Evolutionary conservation across 2,113 vertebrate species (phyloP).

Genomic region (Gila orcuttii): DNA sequence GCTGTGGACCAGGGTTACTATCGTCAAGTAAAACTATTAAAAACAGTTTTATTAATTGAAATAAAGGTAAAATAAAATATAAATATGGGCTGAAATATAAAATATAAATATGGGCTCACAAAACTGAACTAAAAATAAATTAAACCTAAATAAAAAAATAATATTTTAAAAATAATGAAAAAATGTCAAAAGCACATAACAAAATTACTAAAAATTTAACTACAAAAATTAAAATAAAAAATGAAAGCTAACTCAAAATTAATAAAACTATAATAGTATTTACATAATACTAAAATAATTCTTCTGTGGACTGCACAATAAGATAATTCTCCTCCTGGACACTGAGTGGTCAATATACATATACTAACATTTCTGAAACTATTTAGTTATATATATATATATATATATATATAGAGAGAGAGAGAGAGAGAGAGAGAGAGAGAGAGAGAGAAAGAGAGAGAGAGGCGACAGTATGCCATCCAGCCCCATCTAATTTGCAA

Average conservation of each 20-base stretch:
- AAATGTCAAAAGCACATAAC: too few species aligned
- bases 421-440: background rate
- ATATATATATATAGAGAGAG: background rate
- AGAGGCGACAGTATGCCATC: too few species aligned
- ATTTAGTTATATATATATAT: too few species aligned
- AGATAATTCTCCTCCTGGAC: background rate
- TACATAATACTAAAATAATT: background rate
- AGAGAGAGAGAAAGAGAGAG: background rate
- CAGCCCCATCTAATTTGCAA: background rate
- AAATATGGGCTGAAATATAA: background rate
- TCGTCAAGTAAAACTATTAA: background rate
- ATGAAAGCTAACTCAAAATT: background rate
- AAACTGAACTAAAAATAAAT: background rate
- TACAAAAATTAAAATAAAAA: background rate
- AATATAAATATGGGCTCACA: background rate
- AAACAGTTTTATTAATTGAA: background rate
- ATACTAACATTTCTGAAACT: background rate
- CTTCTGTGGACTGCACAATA: background rate
- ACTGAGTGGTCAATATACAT: background rate
- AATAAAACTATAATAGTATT: background rate
- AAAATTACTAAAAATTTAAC: background rate
- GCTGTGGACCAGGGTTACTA: background rate
- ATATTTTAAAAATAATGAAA: background rate
- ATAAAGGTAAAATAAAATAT: background rate
- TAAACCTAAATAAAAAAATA: background rate